Evolutionary conservation across 2,113 vertebrate genomes (phyloP), one percentile per base, ranked within the genome.

Genomic region (Zosterops pallidus): DNA sequence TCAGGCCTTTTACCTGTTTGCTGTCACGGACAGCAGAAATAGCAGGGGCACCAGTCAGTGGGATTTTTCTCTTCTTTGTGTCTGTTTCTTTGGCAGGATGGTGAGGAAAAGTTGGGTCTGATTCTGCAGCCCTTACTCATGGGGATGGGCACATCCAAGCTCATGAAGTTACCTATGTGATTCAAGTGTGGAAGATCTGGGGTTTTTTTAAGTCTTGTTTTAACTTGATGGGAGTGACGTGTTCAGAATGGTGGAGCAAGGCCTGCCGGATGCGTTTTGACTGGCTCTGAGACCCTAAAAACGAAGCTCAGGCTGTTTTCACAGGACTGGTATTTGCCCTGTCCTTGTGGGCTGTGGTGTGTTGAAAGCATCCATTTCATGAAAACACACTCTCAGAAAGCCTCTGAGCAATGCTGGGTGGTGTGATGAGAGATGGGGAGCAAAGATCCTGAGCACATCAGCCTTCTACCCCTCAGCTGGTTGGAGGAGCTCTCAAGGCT

Each of bases 131-230:
- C 56, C 52, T 97, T 96, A 90, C 92, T 97, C 94, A 83, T 3
- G 60, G 76, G 92, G 80, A 75, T 86, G 70, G 90, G 76, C 90
- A 68, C 47, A 78, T 89, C 47, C 59, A 42, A 64, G 75, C 24
- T 3, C 67, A 26, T 1, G 14, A 83, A 75, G 42, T 47, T 75
- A 57, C 69, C 65, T 37, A 29, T 0, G 0, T 94, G 92, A 95
- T 96, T 94, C 92, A 93, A 41, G 85, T 12, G 7, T 49, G 76
- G 52, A 68, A 44, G 94, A 56, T 37, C 23, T 2, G 5, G 33
- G 22, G 52, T 70, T 57, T 79, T 93, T 90, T 52, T 80, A 76
- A 86, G 79, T 95, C 95, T 90, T 95, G 83, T 92, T 94, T 55
- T 68, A 56, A 94, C 94, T 90, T 84, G 85, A 90, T 7, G 2